Conservation (phyloP, 2,888 invertebrate genomes). For the Craniophora ligustri region DNA sequence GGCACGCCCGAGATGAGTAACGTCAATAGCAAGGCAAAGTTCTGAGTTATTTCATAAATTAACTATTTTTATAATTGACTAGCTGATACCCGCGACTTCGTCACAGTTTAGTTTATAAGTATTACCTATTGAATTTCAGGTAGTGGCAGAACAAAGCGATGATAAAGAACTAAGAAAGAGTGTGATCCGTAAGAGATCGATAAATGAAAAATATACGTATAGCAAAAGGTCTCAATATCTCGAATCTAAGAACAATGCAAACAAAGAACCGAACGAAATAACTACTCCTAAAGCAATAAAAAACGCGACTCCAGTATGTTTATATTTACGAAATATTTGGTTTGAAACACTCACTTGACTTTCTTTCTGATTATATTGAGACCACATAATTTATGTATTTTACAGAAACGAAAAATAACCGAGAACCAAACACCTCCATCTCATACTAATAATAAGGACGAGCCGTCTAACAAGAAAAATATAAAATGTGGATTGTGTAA, state of each 20-base stretch:
- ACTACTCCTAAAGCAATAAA: not conserved
- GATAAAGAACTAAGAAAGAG: not conserved
- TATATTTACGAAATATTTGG: not conserved
- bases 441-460: not conserved
- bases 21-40: too few species aligned
- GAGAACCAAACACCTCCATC: not conserved
- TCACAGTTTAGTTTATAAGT: not conserved
- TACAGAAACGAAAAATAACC: conserved; percentile 42
- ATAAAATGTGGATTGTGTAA: conserved; percentile 67
- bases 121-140: conserved; percentile 18
- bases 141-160: not conserved
- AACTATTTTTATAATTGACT: too few species aligned
- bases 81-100: too few species aligned
- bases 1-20: too few species aligned
- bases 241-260: conserved; percentile 7
- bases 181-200: too few species aligned
- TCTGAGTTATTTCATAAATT: too few species aligned
- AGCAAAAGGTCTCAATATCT: not conserved
- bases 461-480: conserved; percentile 48
- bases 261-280: not conserved
- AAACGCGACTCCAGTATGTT: conserved; percentile 19
- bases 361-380: not conserved
- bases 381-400: not conserved
- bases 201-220: not conserved
- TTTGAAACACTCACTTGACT: too few species aligned